phyloP scores from a whole-genome alignment of 2,113 vertebrate species.

The Epinephelus moara region DNA sequence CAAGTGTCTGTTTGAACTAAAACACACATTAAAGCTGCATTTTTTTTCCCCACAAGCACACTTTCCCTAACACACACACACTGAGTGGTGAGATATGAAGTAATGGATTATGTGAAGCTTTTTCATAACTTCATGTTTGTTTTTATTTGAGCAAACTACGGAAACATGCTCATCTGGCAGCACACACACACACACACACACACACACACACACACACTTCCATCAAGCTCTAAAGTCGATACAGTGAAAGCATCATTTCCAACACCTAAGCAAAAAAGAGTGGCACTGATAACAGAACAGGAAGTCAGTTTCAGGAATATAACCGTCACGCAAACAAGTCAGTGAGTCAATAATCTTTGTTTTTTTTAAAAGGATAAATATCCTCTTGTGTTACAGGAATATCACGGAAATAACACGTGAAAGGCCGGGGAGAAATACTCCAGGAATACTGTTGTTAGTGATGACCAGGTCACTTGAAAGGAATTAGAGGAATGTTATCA shows the following conservation, averaged over 20 bases:
- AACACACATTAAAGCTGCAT: constrained; percentile 25
- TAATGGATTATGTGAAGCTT: constrained; percentile 38
- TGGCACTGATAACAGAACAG: constrained; percentile 5
- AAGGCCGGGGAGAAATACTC: background rate
- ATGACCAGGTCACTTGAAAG: background rate
- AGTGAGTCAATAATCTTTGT: background rate
- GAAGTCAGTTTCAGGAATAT: background rate
- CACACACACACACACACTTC: constrained; percentile 28
- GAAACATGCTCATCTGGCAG: constrained; percentile 19
- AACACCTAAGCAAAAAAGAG: constrained; percentile 25
- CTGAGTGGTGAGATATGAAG: constrained; percentile 15
- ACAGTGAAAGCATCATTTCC: constrained; percentile 44
- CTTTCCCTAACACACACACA: constrained; percentile 10
- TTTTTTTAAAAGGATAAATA: background rate
- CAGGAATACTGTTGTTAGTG: background rate
- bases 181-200: constrained; percentile 4
- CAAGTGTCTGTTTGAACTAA: constrained; percentile 27
- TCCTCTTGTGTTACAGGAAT: too few relatives aligned
- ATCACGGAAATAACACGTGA: too few relatives aligned
- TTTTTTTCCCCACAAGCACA: constrained; percentile 28
- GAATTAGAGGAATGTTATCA: background rate
- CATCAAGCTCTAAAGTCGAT: constrained; percentile 16
- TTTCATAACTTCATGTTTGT: constrained; percentile 18
- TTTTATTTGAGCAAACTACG: constrained; percentile 30
- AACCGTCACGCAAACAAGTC: background rate